Evolutionary conservation across 2,888 invertebrate genomes (phyloP), one percentile per base, ranked within the genome.

Genomic region (Folsomia candida): DNA sequence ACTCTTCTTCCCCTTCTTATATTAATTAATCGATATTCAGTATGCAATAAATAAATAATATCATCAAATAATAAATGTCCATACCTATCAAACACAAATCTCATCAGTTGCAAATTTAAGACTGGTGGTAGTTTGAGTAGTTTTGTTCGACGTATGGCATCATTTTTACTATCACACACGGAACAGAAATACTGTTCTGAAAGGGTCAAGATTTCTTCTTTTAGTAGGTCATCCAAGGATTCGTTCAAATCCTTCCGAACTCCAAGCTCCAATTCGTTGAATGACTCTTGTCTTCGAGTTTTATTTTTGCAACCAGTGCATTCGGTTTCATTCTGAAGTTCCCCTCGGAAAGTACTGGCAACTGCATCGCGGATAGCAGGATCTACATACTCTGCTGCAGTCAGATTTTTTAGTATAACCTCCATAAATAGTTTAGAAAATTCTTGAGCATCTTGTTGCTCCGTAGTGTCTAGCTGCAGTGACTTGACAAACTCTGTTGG

Each of bases 401-500:
- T 64, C 22, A 79, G 63, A 9, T 74, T 29, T 18, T 64, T 67
- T 1, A 71, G 67, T 0, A 77, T 71, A 18, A 64, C 68, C 20
- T 75, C 74, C 74, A 88, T 83, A 76, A 88, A 86, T 27, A 88
- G 83, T 27, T 88, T 88, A 14, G 87, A 87, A 82, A 88, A 88
- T 81, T 89, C 88, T 82, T 88, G 88, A 37, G 88, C 88, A 83
- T 89, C 88, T 83, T 88, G 88, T 76, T 88, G 88, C 47, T 85
- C 85, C 51, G 84, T 84, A 24, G 87, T 85, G 80, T 88, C 87
- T 64, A 89, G 81, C 3, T 86, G 85, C 6, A 88, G 82, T 60
- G 86, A 85, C 37, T 85, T 83, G 1, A 88, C 86, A 73, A 88
- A 85, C 70, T 85, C 85, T 54, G 85, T 84, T 2, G 88, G 88